Evolutionary conservation across 2,888 invertebrate species (phyloP), one percentile per base, ranked within the genome.

Genomic region (Habroteleia sp.): DNA sequence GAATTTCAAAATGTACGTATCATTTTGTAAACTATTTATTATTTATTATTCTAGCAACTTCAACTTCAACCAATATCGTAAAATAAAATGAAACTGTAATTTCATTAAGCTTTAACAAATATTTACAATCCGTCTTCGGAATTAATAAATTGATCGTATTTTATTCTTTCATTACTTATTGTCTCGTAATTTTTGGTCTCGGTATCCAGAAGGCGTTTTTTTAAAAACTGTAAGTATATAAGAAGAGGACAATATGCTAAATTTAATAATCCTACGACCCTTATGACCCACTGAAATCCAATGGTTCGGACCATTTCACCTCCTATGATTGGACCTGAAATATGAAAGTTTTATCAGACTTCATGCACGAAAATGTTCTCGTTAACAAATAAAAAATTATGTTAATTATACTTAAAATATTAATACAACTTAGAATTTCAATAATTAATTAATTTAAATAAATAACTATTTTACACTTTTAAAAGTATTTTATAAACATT

Each of bases 271-370:
- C 95, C 95, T 20, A 95, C 90, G 11, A 91, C 89, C 74, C 94
- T 90, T 91, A 95, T 94, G 6, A 95, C 89, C 93, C 94, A 94
- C 13, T 91, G 91, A 85, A 94, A 94, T 27, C 95, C 95, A 35
- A 94, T 89, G 6, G 90, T 85, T 79, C 92, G 91, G 0, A 94
- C 93, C 74, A 94, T 87, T 82, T 93, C 92, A 1, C 95, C 94
- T 11, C 94, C 95, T 42, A 94, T 84, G 35, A 95, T 90, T 0
- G 96, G 95, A 56, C 95, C 95, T 93, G 80, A 6, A 83, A 83
- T 77, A 8, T 7, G 20, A 20, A 20, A 29, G 29, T 20, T 20
- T 20, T 20, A 3, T 20, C 20, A 20, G 20, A 20, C 20, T n/a
- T 11, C 3, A 20, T 20, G 20, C 2, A 20, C 20, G 4, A 20